Percentiles rank a stretch among this genome's conserved stretches.
Evolutionary conservation across 53 echinoderm and acorn worm species (phyloP).

Genomic region (Arbacia lixula): DNA sequence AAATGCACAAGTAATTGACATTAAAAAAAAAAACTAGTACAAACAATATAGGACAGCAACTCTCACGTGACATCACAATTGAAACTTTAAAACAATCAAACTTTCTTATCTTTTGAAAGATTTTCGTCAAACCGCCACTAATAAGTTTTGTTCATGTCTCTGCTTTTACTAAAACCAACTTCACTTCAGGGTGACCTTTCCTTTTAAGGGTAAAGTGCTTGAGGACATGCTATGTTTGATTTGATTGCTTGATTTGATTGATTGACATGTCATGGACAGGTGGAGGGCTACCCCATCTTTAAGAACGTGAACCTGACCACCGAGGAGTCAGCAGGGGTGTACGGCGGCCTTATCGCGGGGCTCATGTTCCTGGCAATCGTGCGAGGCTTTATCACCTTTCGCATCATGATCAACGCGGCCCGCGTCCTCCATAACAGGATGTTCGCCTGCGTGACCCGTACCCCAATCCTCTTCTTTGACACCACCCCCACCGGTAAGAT

Average conservation of each 20-base stretch:
- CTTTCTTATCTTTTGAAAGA: too few species aligned
- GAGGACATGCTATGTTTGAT: too few species aligned
- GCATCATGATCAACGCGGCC: conserved; percentile 78
- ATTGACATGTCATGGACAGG: too few species aligned
- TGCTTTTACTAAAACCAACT: too few species aligned
- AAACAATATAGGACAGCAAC: too few species aligned
- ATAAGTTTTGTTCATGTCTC: too few species aligned
- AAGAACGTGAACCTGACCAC: conserved; percentile 53
- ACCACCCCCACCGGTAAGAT: conserved; percentile 84
- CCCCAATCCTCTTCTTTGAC: conserved; percentile 91
- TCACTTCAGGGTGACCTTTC: too few species aligned
- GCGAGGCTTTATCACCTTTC: conserved; percentile 72
- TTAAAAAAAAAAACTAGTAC: neutral
- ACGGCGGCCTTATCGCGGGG: conserved; percentile 57
- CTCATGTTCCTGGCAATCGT: conserved; percentile 70
- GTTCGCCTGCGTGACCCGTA: conserved; percentile 80
- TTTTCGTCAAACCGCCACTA: too few species aligned
- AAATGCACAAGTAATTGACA: too few species aligned
- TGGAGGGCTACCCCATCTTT: conserved; percentile 32
- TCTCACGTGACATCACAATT: too few species aligned
- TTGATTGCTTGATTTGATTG: too few species aligned
- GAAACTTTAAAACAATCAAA: neutral
- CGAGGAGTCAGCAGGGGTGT: conserved; percentile 66
- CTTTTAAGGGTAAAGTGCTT: too few species aligned
- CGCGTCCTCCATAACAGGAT: conserved; percentile 87